Evolutionary conservation across 2,797 vertebrate species (phyloP), one percentile per base, ranked within the genome.

Genomic region (Mus minutoides): DNA sequence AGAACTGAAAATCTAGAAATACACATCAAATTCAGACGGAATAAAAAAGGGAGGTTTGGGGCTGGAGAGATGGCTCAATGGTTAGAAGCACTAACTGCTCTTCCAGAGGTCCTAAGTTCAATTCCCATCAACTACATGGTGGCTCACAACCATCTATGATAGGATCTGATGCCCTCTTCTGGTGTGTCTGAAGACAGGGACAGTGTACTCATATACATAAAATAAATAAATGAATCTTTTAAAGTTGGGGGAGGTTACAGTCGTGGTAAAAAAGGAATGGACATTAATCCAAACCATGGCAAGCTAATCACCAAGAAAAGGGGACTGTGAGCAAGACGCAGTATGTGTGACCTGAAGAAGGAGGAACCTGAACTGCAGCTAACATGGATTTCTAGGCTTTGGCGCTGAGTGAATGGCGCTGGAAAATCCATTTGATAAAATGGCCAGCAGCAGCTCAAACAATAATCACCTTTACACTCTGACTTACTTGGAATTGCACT

Each of bases 1-100:
- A 86, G 94, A 94, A 62, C 2, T 82, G 10, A 37, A 87, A 75
- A n/a, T 62, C 64, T 76, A 92, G 78, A 95, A 95, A 95, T 13
- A 71, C 0, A 83, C 12, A 14, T 37, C 60, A 82, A 94, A 92
- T n/a, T 73, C 49, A 1, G 29, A 95, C 9, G 22, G 64, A 75
- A 46, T 75, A 22, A 80, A 75, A 21, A 13, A 16, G 52, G 52
- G 14, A 16, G 52, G 52, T 54, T 16, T 14, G 52, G 52, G 13
- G 52, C 14, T 54, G 52, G 52, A 16, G 52, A 54, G 52, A 54
- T 54, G 14, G 52, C 2, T 54, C 52, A 54, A 14, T 54, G 52
- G 52, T 54, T 54, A 54, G 52, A 16, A 54, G 52, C 14, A 16
- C 52, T 54, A 7, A 54, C 52, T 16, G 52, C 52, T 54, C 52